Evolutionary conservation across 2,113 vertebrate species (phyloP), one percentile per base, ranked within the genome.

Genomic region (Chamaea fasciata): DNA sequence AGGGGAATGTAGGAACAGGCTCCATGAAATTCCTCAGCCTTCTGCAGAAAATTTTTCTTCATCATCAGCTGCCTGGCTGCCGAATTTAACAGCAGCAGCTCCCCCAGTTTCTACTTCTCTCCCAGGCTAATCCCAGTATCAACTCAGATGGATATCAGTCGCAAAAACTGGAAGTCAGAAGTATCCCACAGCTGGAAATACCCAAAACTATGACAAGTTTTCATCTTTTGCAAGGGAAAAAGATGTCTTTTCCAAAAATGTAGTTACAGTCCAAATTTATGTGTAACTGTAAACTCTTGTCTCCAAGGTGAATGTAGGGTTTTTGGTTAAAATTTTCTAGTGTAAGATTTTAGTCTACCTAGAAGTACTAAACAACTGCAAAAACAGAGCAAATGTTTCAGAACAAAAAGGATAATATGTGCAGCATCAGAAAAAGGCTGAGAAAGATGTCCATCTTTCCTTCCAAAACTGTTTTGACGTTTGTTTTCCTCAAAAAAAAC

Each of bases 81-180:
- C 75, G 69, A 89, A 84, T 39, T 52, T 56, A 87, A 83, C 47
- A 47, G 56, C 81, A 64, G 22, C 57, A 26, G 21, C 56, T 89
- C 37, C 44, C 63, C 30, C 39, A 67, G 24, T 24, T 95, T 95
- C 65, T 37, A 24, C n/a, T 81, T 37, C 76, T 60, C 52, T 94
- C n/a, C 39, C 5, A n/a, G 65, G 15, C 69, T 92, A 74, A 92
- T 81, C 46, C 76, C 56, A 33, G 14, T 20, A 26, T 87, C 68
- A 69, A 19, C n/a, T 68, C 22, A 68, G 73, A 90, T 10, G n/a
- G 23, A 69, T 47, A 65, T 35, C 75, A 83, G 59, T 28, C 68
- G 90, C 37, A 93, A 71, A 56, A 84, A 24, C 15, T 73, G 42
- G 28, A 92, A 92, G 31, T 23, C 24, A 69, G 21, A 79, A 92